A percentile compares a stretch with the other conserved stretches of the same genome.
Conservation (phyloP, 2,113 vertebrate species). For the Scomber scombrus region DNA sequence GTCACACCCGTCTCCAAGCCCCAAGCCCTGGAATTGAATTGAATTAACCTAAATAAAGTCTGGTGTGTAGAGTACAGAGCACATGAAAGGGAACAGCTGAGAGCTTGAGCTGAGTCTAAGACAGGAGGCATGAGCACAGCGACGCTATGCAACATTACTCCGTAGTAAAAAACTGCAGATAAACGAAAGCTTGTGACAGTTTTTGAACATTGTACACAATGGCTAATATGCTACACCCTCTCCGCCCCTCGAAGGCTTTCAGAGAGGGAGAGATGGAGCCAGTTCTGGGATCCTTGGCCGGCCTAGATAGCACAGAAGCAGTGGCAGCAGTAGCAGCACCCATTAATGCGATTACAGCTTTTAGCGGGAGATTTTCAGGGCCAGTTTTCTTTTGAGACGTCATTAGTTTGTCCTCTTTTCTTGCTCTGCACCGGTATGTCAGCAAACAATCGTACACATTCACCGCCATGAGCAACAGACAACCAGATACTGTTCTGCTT, state of each 20-base stretch:
- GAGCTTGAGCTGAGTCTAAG: conserved; percentile 50
- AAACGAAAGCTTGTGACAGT: conserved; percentile 50
- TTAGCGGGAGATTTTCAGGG: conserved; percentile 76
- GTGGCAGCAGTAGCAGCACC: conserved; percentile 52
- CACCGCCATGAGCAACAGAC: conserved; percentile 19
- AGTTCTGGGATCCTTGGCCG: conserved; percentile 63
- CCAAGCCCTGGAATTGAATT: conserved; percentile 72
- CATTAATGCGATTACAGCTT: conserved; percentile 81
- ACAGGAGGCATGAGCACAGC: conserved; percentile 30
- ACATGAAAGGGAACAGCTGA: conserved; percentile 65
- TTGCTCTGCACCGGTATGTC: conserved; percentile 49
- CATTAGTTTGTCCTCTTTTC: conserved; percentile 68
- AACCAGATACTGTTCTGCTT: not conserved
- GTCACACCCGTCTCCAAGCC: conserved; percentile 60
- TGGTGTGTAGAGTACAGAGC: conserved; percentile 43
- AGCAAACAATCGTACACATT: conserved; percentile 54
- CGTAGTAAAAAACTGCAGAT: conserved; percentile 40
- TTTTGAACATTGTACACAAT: conserved; percentile 51
- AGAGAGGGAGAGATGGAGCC: conserved; percentile 40
- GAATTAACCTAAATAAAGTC: conserved; percentile 81
- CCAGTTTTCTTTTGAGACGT: conserved; percentile 70
- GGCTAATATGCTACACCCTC: conserved; percentile 41
- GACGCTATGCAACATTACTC: conserved; percentile 36
- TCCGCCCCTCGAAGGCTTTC: conserved; percentile 40
- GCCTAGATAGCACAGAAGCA: conserved; percentile 61